phyloP scores from a whole-genome alignment of 2,797 vertebrate genomes.

The Dallia pectoralis region DNA sequence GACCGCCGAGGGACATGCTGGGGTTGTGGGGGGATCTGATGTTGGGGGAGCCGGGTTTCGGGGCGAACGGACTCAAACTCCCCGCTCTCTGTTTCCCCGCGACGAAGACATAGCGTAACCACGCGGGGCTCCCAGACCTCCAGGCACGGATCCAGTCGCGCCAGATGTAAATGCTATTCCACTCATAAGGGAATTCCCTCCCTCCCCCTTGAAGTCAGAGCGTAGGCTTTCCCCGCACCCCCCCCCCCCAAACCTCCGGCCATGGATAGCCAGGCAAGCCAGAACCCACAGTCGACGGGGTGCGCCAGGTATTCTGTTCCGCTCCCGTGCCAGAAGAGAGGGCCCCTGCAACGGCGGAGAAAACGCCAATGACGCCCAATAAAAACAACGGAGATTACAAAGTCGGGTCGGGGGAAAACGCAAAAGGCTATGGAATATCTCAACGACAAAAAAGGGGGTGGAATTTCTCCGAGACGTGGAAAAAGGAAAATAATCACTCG shows the following conservation, averaged over 20 bases:
- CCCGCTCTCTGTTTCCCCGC: constrained; percentile 35
- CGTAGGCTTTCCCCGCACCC: constrained; percentile 87
- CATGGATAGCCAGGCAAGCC: constrained; percentile 68
- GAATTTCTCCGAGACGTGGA: constrained; percentile 46
- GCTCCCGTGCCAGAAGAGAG: constrained; percentile 54
- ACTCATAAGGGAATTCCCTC: constrained; percentile 94
- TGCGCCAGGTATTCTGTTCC: constrained; percentile 72
- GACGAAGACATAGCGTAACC: constrained; percentile 40
- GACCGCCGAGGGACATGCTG: too few species aligned
- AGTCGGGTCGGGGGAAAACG: constrained; percentile 22
- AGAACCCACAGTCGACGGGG: constrained; percentile 71
- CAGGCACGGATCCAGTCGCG: constrained; percentile 72
- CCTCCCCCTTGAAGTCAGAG: constrained; percentile 58
- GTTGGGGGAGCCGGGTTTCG: constrained; percentile 36
- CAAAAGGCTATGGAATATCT: too few species aligned
- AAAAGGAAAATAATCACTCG: constrained; percentile 26
- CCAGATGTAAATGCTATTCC: constrained; percentile 88
- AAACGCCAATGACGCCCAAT: constrained; percentile 35
- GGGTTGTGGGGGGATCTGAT: constrained; percentile 26
- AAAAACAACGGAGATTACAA: constrained; percentile 40
- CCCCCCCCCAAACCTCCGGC: constrained; percentile 60
- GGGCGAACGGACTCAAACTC: not conserved
- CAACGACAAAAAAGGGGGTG: constrained; percentile 43
- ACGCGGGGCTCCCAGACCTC: constrained; percentile 68
- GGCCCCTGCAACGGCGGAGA: constrained; percentile 52